These are phyloP conservation scores for Allygus modestus DNA, from an alignment of 2,888 invertebrate species.

Conservation along the genomic window DNA sequence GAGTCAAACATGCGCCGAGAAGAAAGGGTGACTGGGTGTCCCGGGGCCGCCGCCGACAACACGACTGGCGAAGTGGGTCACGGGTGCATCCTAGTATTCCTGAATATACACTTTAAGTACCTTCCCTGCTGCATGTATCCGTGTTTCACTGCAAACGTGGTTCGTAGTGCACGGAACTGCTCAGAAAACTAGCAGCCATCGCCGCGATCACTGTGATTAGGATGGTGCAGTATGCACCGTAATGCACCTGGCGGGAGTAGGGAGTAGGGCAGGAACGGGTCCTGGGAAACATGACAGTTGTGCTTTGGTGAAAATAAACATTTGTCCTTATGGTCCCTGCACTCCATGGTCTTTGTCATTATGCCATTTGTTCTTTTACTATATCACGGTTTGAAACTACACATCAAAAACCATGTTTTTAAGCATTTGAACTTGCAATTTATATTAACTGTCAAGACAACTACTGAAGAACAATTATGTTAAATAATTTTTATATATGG, in stretches of 20 bases:
- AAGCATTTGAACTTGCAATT: no score
- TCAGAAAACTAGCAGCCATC: neutral
- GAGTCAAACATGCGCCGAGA: neutral
- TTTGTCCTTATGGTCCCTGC: no score
- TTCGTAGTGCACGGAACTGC: conserved; percentile 10
- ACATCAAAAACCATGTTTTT: no score
- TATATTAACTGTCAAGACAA: no score
- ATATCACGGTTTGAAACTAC: no score
- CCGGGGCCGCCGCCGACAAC: neutral
- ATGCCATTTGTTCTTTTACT: no score
- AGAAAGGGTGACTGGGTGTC: conserved; percentile 11
- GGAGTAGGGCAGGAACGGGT: neutral
- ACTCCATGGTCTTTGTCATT: no score
- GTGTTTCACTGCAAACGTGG: neutral
- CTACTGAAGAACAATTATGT: no score
- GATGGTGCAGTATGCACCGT: neutral
- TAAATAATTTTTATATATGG: no score
- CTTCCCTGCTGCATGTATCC: neutral
- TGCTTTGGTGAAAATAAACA: neutral
- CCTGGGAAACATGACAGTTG: neutral
- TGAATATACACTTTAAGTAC: neutral
- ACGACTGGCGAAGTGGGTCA: neutral
- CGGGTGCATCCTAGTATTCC: neutral
- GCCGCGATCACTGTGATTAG: conserved; percentile 6
- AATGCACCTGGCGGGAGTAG: neutral